Evolutionary conservation across 2,797 vertebrate genomes (phyloP).

Genomic region (Rhinophrynus dorsalis): DNA sequence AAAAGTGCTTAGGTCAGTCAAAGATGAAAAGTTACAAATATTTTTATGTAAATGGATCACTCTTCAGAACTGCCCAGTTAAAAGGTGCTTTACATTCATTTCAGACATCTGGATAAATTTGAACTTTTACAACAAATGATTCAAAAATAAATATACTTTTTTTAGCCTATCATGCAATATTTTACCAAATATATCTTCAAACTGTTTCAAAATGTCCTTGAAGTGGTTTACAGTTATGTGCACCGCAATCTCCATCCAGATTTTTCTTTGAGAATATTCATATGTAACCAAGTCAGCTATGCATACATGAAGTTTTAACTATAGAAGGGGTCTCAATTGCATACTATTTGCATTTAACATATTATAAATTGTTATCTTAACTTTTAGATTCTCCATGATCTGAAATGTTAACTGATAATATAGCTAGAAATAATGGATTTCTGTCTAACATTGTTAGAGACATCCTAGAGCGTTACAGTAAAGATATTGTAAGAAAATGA

Average conservation of each 20-base stretch:
- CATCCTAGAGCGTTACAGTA: too few species aligned
- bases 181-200: not conserved
- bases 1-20: conserved; percentile 6
- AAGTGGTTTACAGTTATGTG: not conserved
- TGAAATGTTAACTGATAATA: too few species aligned
- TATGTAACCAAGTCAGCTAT: too few species aligned
- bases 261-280: not conserved
- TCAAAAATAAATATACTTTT: not conserved
- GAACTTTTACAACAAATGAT: not conserved
- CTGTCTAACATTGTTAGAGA: too few species aligned
- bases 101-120: not conserved
- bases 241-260: not conserved
- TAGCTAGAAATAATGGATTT: too few species aligned
- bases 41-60: conserved; percentile 15
- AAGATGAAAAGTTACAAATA: conserved; percentile 23
- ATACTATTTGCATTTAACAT: too few species aligned
- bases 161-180: not conserved
- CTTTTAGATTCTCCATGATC: too few species aligned
- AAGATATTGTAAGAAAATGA: too few species aligned
- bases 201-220: not conserved
- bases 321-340: too few species aligned
- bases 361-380: too few species aligned
- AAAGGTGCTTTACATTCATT: not conserved
- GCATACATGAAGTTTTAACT: too few species aligned
- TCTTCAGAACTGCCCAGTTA: not conserved